Conservation (phyloP, 2,888 invertebrate species). For the Asteroscopus sphinx region DNA sequence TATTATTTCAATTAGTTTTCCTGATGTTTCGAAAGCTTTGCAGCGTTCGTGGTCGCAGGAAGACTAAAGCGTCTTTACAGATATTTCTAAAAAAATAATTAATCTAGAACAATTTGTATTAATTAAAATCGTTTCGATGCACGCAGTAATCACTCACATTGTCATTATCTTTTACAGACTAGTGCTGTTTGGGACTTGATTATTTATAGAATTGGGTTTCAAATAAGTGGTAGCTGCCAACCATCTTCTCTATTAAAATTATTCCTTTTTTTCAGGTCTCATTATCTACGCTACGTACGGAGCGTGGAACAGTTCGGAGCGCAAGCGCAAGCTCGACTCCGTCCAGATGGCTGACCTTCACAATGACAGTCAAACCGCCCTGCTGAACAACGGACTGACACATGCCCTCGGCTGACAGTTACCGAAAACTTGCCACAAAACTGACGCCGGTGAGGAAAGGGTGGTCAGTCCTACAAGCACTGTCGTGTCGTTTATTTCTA, state of each 20-base stretch:
- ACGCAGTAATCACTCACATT: too few relatives aligned
- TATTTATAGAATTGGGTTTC: too few relatives aligned
- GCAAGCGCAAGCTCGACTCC: constrained; percentile 71
- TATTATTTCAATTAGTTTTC: too few relatives aligned
- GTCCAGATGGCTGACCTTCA: constrained; percentile 75
- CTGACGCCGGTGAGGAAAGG: constrained; percentile 21
- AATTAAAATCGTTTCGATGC: too few relatives aligned
- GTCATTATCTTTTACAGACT: too few relatives aligned
- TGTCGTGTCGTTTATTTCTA: constrained; percentile 79
- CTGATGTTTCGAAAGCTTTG: too few relatives aligned
- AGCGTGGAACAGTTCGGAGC: constrained; percentile 91
- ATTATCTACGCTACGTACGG: constrained; percentile 93
- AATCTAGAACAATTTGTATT: too few relatives aligned
- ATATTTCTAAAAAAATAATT: too few relatives aligned
- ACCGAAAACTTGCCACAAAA: constrained; percentile 5
- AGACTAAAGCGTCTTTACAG: too few relatives aligned
- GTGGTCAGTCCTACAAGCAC: constrained; percentile 74
- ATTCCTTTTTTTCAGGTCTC: constrained; percentile 87
- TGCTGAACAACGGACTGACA: constrained; percentile 69
- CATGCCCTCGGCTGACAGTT: constrained; percentile 80
- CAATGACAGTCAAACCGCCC: constrained; percentile 79
- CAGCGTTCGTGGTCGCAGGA: too few relatives aligned
- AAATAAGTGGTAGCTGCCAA: too few relatives aligned
- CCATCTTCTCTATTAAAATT: not conserved
- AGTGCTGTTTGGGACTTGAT: too few relatives aligned